Conservation (phyloP, 2,888 invertebrate species). For the Protonemura montana region DNA sequence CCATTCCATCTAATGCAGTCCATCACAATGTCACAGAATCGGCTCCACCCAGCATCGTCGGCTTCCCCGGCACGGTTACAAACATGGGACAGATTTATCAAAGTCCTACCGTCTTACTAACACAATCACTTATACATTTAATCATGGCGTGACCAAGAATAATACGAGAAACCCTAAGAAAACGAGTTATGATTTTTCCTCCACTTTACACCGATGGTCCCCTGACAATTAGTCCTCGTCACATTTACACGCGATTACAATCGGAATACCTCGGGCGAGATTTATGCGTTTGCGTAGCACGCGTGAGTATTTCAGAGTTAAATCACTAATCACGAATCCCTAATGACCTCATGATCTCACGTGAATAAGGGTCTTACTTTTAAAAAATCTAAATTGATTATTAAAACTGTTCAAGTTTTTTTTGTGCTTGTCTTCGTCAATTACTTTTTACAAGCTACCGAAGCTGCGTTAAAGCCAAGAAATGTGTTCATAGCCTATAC, state of each 20-base stretch:
- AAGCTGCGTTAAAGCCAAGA: not conserved
- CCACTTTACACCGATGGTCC: not conserved
- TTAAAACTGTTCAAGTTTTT: not conserved
- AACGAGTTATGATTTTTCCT: not conserved
- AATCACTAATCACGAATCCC: not conserved
- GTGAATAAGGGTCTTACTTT: slow-evolving; percentile 1
- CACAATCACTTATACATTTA: not conserved
- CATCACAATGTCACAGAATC: not conserved
- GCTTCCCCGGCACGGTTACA: not conserved
- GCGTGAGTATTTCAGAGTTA: not conserved
- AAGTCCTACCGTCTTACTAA: not conserved
- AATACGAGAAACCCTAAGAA: not conserved
- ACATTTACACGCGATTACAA: not conserved
- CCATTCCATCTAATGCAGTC: not conserved
- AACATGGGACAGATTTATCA: not conserved
- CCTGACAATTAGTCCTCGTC: not conserved
- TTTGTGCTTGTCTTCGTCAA: not conserved
- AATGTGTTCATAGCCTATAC: not conserved
- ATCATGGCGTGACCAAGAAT: not conserved
- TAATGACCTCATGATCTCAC: not conserved
- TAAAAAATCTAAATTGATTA: not conserved
- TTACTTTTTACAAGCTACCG: not conserved
- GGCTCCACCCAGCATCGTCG: not conserved
- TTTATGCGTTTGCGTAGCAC: not conserved
- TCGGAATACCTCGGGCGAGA: not conserved